Conservation (phyloP, 2,113 vertebrate genomes). For the Mesoclemmys tuberculata region DNA sequence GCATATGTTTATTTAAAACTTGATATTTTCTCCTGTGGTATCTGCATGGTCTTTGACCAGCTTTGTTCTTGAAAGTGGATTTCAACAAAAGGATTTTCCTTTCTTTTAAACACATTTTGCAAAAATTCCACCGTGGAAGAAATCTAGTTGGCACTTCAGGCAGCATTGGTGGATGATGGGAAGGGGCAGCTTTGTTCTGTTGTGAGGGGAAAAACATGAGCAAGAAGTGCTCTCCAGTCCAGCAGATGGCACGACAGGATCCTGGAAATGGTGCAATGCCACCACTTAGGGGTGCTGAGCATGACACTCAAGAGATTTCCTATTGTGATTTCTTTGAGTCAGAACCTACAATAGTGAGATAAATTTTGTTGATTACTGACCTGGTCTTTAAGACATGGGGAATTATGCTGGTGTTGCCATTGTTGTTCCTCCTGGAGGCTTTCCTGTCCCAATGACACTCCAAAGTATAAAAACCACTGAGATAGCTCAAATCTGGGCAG, state of each 20-base stretch:
- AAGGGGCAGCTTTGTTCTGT: background rate
- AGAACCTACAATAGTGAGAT: background rate
- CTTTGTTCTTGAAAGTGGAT: background rate
- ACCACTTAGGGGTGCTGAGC: background rate
- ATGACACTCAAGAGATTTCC: background rate
- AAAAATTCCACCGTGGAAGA: background rate
- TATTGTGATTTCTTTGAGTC: background rate
- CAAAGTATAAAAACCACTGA: background rate
- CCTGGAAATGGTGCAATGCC: background rate
- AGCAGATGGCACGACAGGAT: background rate
- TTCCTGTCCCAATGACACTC: background rate
- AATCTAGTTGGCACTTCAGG: background rate
- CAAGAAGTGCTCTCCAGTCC: background rate
- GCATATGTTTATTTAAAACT: background rate
- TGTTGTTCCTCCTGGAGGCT: background rate
- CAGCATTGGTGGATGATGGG: background rate
- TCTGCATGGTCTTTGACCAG: background rate
- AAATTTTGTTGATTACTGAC: background rate
- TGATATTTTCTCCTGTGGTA: background rate
- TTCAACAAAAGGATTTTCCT: background rate
- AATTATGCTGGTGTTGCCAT: background rate
- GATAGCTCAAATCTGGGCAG: background rate
- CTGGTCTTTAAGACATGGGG: background rate
- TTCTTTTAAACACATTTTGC: background rate
- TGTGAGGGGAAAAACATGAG: background rate